Conservation (phyloP, 2,113 vertebrate genomes). For the Alaudala cheleensis region DNA sequence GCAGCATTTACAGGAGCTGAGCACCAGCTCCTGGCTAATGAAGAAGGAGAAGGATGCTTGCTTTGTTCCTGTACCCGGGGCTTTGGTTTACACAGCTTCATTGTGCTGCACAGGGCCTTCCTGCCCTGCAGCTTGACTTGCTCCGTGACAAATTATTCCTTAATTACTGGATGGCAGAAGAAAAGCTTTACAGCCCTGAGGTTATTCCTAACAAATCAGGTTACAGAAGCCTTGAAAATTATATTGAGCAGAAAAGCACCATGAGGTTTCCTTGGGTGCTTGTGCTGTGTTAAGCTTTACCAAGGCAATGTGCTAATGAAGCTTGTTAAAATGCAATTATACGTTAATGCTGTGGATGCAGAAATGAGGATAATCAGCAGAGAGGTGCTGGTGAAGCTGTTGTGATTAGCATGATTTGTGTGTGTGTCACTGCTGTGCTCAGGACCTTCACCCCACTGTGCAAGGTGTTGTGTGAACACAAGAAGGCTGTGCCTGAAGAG, state of each 20-base stretch:
- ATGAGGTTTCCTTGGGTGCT: conserved; percentile 37
- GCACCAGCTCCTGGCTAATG: not conserved
- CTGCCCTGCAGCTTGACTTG: conserved; percentile 51
- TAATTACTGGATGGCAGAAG: conserved; percentile 60
- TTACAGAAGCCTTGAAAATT: conserved; percentile 64
- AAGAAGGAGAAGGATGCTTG: not conserved
- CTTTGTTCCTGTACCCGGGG: not conserved
- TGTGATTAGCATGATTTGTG: not conserved
- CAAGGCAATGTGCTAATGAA: conserved; percentile 31
- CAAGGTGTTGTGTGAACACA: not conserved
- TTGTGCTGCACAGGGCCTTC: conserved; percentile 40
- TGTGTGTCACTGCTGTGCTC: not conserved
- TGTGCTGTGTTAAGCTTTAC: conserved; percentile 15
- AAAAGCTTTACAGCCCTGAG: conserved; percentile 59
- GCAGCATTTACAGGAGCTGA: not conserved
- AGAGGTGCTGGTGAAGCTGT: not conserved
- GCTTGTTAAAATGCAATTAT: conserved; percentile 53
- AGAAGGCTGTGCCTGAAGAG: not conserved
- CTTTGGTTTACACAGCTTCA: conserved; percentile 19
- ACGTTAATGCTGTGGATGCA: not conserved
- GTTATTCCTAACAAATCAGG: conserved; percentile 64
- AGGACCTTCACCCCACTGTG: not conserved
- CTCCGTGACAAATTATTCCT: conserved; percentile 65
- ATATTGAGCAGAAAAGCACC: conserved; percentile 52
- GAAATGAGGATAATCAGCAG: conserved; percentile 7